These are phyloP conservation scores for Raja brachyura DNA, from an alignment of 2,113 vertebrate species.

Conservation along the genomic window DNA sequence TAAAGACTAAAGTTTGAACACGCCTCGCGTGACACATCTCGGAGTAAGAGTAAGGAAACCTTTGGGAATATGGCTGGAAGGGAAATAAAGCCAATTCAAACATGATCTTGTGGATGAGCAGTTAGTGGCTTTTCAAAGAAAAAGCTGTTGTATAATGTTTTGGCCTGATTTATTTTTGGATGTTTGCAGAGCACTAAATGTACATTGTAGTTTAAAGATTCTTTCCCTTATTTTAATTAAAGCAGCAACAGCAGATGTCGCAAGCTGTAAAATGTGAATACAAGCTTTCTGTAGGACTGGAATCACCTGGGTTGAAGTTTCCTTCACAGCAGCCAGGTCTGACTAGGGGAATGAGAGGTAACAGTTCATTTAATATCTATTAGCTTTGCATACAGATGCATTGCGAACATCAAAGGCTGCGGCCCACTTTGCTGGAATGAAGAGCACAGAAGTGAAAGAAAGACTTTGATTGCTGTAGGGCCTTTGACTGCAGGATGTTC, in stretches of 20 bases:
- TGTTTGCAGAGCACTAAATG: background rate
- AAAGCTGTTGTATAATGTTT: background rate
- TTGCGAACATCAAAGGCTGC: background rate
- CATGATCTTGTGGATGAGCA: background rate
- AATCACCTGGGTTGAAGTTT: background rate
- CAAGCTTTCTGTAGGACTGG: background rate
- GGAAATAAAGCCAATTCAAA: background rate
- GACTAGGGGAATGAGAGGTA: background rate
- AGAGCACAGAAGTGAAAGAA: background rate
- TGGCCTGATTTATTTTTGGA: background rate
- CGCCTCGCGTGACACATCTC: background rate
- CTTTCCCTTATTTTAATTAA: conserved; percentile 10
- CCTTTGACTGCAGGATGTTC: background rate
- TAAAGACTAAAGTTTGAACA: background rate
- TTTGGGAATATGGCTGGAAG: background rate
- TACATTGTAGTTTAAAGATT: conserved; percentile 9
- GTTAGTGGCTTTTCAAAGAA: background rate
- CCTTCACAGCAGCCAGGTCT: background rate
- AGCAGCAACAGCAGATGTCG: background rate
- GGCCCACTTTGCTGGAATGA: background rate
- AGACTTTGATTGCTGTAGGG: background rate
- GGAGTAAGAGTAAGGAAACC: background rate
- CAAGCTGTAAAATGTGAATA: background rate
- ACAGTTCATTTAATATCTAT: background rate
- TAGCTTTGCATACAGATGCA: background rate